Evolutionary conservation across 92 coral and sea anemone species (phyloP).

Genomic region (Meandrina meandrites): DNA sequence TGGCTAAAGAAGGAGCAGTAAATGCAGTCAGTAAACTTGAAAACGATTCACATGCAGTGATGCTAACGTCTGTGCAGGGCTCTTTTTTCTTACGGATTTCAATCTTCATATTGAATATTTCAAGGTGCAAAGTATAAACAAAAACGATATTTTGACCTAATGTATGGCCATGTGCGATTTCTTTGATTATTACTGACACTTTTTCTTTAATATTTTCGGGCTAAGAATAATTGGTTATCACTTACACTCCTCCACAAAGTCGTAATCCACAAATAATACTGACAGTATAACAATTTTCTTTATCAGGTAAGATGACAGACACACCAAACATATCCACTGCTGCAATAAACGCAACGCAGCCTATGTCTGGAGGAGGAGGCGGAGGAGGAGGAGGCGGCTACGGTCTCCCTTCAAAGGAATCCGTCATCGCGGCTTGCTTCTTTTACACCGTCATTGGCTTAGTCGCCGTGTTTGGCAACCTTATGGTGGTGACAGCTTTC

Average conservation of each 20-base stretch:
- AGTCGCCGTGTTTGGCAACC: conserved; percentile 74
- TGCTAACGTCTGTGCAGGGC: too few relatives aligned
- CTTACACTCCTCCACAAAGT: not conserved
- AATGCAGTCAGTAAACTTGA: too few relatives aligned
- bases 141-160: too few relatives aligned
- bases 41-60: too few relatives aligned
- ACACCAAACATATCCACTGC: not conserved
- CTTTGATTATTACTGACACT: too few relatives aligned
- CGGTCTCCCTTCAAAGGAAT: conserved; percentile 35
- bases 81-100: too few relatives aligned
- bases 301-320: not conserved
- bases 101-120: too few relatives aligned
- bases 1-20: too few relatives aligned
- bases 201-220: too few relatives aligned
- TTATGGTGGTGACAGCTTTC: conserved; percentile 74
- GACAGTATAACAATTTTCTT: not conserved
- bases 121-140: too few relatives aligned
- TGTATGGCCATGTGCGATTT: too few relatives aligned
- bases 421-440: conserved; percentile 59
- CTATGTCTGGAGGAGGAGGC: conserved; percentile 12
- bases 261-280: not conserved
- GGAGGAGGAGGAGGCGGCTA: not conserved
- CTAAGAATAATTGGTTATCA: too few relatives aligned
- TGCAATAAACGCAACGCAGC: conserved; percentile 30
- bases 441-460: conserved; percentile 74